These are phyloP conservation scores for Cinclus cinclus DNA, from an alignment of 2,113 vertebrate species.

Conservation along the genomic window DNA sequence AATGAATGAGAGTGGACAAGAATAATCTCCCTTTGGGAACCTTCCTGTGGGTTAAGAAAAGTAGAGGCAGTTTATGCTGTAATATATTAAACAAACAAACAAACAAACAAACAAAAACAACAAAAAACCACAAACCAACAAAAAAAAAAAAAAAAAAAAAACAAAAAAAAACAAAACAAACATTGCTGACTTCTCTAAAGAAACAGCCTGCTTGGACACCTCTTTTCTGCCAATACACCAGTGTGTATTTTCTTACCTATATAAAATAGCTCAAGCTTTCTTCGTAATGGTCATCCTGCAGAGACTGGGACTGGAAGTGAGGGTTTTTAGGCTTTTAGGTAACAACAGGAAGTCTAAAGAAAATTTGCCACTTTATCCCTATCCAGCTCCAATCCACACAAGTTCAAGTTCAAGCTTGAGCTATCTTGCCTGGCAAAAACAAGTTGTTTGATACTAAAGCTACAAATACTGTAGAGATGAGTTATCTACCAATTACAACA, in stretches of 20 bases:
- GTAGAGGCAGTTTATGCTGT: background rate
- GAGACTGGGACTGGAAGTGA: background rate
- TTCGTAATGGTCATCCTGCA: background rate
- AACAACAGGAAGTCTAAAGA: background rate
- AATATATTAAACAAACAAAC: background rate
- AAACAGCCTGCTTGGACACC: background rate
- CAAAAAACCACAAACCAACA: background rate
- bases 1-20: background rate
- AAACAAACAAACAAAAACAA: background rate
- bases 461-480: background rate
- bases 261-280: background rate
- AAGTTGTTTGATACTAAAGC: background rate
- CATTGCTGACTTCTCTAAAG: background rate
- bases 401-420: background rate
- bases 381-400: background rate
- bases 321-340: background rate
- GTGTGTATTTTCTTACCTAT: background rate
- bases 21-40: background rate
- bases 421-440: background rate
- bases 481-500: conserved; percentile 15
- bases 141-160: background rate
- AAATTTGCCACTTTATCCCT: background rate
- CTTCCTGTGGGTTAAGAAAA: background rate
- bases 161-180: background rate
- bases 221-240: background rate